Evolutionary conservation across 2,113 vertebrate genomes (phyloP), one percentile per base, ranked within the genome.

Genomic region (Ranitomeya imitator): DNA sequence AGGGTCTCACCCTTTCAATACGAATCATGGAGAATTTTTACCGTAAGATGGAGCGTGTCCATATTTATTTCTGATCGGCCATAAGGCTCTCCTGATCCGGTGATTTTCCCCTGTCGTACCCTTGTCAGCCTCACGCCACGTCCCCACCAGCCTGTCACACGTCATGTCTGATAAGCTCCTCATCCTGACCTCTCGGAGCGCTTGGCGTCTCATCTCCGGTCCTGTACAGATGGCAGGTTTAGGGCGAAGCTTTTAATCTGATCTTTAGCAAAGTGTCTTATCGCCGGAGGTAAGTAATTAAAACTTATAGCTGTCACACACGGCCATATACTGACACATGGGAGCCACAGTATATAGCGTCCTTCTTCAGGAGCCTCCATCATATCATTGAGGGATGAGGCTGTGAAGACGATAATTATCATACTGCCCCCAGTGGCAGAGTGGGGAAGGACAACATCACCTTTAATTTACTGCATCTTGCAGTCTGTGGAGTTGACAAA

Each of bases 251-350:
- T 57, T 18, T 52, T 80, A 79, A 87, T 79, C 85, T 69, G 23
- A 65, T 80, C 59, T 87, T 69, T 18, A 63, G 59, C 45, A 69
- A 55, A 86, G 51, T 23, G 51, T 86, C 85, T 87, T 87, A 87
- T 57, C 11, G 1, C 21, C 37, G 61, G 45, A 80, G 80, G 31
- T n/a, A 19, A 63, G 59, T 45, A 63, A 37, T 63, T 81, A 81
- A 31, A 63, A 45, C 71, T 21, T 52, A 19, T 45, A 51, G 31
- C 37, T 19, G 26, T 74, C 71, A 74, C 16, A 2, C 31, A 9
- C 1, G 8, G 26, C 3, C 7, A 31, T 52, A 19, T 21, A 52
- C 7, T 4, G 11, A 31, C 26, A 73, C 16, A 37, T 37, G 16
- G 21, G 11, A 23, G 21, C 21, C 21, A 19, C n/a, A 11, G 21